Conservation (phyloP, 92 coral and sea anemone species). For the Porites rus region DNA sequence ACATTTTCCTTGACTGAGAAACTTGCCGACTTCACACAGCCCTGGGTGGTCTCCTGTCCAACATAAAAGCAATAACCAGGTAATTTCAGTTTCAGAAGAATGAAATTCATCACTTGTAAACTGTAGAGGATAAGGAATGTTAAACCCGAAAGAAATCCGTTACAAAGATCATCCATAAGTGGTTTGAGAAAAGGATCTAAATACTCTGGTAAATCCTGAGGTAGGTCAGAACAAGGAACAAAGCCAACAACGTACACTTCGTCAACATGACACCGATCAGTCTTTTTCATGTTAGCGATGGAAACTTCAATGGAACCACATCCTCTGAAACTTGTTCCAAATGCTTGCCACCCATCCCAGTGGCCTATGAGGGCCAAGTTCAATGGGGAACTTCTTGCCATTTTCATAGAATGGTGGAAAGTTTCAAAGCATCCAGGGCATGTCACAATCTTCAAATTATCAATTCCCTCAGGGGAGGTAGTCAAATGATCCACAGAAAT, state of each 20-base stretch:
- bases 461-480: slow-evolving; percentile 35
- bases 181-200: slow-evolving; percentile 68
- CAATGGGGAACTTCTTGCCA: slow-evolving; percentile 52
- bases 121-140: slow-evolving; percentile 37
- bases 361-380: slow-evolving; percentile 77
- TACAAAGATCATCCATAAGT: slow-evolving; percentile 54
- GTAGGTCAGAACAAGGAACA: slow-evolving; percentile 55
- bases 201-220: slow-evolving; percentile 49
- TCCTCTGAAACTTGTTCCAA: slow-evolving; percentile 71
- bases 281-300: slow-evolving; percentile 71
- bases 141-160: slow-evolving; percentile 63
- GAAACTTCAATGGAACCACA: slow-evolving; percentile 70
- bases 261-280: slow-evolving; percentile 62
- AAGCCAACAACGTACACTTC: slow-evolving; percentile 73
- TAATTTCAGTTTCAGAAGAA: slow-evolving; percentile 43
- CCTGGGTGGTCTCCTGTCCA: slow-evolving; percentile 83
- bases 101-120: slow-evolving; percentile 14
- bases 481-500: slow-evolving; percentile 53
- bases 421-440: slow-evolving; percentile 72
- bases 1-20: slow-evolving; percentile 73
- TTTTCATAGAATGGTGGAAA: slow-evolving; percentile 53
- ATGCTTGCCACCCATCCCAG: slow-evolving; percentile 83
- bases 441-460: slow-evolving; percentile 47
- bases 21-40: slow-evolving; percentile 78
- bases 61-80: slow-evolving; percentile 58